Conservation (phyloP, 2,797 vertebrate species). For the Allobates femoralis region DNA sequence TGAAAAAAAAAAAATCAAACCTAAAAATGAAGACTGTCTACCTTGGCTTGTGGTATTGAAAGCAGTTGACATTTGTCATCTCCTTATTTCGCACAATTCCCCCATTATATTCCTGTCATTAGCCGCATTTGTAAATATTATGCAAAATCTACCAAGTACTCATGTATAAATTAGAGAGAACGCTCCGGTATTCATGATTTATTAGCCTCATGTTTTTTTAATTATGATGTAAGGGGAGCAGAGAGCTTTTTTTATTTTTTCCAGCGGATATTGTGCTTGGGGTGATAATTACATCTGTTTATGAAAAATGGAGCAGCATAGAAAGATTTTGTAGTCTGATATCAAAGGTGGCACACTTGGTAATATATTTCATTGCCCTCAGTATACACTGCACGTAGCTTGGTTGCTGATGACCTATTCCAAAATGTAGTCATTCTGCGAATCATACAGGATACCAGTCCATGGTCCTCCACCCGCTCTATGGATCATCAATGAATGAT, state of each 20-base stretch:
- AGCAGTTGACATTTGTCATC: neutral
- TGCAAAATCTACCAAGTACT: neutral
- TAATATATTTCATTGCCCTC: neutral
- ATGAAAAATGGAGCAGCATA: neutral
- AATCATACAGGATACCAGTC: neutral
- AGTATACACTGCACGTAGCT: neutral
- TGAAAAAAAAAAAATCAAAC: no score
- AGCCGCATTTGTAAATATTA: neutral
- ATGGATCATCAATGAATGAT: neutral
- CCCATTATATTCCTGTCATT: neutral
- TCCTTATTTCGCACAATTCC: neutral
- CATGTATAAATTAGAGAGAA: neutral
- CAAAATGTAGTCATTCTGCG: neutral
- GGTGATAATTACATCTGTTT: slow-evolving; percentile 19
- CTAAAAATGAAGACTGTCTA: neutral
- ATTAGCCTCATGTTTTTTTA: slow-evolving; percentile 20
- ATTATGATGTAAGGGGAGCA: neutral
- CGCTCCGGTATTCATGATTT: slow-evolving; percentile 13
- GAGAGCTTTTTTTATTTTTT: neutral
- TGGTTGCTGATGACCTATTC: slow-evolving; percentile 12
- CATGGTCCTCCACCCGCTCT: neutral
- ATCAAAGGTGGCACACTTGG: neutral
- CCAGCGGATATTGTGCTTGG: neutral
- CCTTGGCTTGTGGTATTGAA: neutral
- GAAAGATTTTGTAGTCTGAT: slow-evolving; percentile 1